Percentiles rank a stretch among this genome's conserved stretches.
Conservation (phyloP, 2,888 invertebrate genomes). For the Cataglyphis albicans region DNA sequence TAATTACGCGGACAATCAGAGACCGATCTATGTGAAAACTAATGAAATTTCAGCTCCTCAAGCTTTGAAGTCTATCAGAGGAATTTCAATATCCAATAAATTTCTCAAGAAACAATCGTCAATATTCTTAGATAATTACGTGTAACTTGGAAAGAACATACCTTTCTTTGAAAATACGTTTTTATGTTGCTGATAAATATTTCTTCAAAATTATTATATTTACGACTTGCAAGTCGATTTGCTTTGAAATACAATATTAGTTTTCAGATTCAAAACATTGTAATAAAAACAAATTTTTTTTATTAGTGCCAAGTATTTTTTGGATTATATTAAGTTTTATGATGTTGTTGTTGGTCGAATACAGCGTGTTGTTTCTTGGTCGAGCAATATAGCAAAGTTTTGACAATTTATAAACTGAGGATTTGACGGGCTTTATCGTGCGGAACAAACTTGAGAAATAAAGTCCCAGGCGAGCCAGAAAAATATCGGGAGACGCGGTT, state of each 20-base stretch:
- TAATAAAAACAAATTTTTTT: constrained; percentile 4
- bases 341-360: not conserved
- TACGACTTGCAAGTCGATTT: not conserved
- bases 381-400: not conserved
- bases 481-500: constrained; percentile 20
- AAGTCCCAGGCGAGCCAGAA: not conserved
- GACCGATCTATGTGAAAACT: not conserved
- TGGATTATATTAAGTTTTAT: not conserved
- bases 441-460: constrained; percentile 10
- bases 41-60: not conserved
- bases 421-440: not conserved
- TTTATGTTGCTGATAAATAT: not conserved
- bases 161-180: not conserved
- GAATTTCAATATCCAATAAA: not conserved
- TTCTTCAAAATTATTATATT: not conserved
- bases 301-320: not conserved
- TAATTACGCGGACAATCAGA: constrained; percentile 20
- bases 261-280: not conserved
- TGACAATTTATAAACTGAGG: not conserved
- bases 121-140: not conserved
- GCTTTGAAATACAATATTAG: not conserved
- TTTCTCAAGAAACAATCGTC: not conserved
- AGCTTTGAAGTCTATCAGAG: not conserved
- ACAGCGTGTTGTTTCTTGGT: not conserved
- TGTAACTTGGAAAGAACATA: not conserved